These are phyloP conservation scores for Tetropium fuscum DNA, from an alignment of 2,888 invertebrate species.

Conservation along the genomic window DNA sequence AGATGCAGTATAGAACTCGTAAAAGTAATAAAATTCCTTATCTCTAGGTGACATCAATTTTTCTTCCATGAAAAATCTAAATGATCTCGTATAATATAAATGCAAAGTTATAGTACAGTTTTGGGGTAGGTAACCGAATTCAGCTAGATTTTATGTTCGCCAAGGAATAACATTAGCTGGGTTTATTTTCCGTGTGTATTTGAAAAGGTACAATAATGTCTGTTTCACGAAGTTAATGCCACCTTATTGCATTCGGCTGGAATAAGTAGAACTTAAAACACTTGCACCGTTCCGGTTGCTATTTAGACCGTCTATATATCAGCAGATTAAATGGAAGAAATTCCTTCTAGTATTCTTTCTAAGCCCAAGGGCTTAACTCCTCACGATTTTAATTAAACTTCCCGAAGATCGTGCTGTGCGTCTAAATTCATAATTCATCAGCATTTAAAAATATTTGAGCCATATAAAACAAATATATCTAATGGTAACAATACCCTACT, in stretches of 20 bases:
- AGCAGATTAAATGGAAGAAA: constrained; percentile 6
- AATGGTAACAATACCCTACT: no score
- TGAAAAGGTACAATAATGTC: constrained; percentile 2
- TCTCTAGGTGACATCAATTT: constrained; percentile 16
- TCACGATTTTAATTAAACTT: constrained; percentile 2
- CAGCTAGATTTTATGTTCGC: constrained; percentile 16
- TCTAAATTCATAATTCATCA: no score
- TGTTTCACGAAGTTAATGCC: constrained; percentile 13
- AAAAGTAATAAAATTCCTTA: constrained; percentile 18
- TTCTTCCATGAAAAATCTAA: constrained; percentile 10
- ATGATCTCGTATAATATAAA: constrained; percentile 24
- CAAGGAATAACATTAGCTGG: constrained; percentile 15
- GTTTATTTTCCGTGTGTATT: constrained; percentile 9
- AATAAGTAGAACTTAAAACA: constrained; percentile 19
- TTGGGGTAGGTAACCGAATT: constrained; percentile 21
- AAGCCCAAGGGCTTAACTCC: background rate
- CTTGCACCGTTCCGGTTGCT: constrained; percentile 4
- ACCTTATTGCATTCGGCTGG: constrained; percentile 12
- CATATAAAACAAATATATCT: no score
- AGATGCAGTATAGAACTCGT: constrained; percentile 12
- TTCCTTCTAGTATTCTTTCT: background rate
- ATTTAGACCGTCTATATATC: constrained; percentile 17
- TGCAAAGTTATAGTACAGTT: constrained; percentile 21
- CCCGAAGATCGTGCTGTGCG: no score
- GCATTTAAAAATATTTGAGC: no score